Evolutionary conservation across 2,797 vertebrate genomes (phyloP).

Genomic region (Lerista edwardsae): DNA sequence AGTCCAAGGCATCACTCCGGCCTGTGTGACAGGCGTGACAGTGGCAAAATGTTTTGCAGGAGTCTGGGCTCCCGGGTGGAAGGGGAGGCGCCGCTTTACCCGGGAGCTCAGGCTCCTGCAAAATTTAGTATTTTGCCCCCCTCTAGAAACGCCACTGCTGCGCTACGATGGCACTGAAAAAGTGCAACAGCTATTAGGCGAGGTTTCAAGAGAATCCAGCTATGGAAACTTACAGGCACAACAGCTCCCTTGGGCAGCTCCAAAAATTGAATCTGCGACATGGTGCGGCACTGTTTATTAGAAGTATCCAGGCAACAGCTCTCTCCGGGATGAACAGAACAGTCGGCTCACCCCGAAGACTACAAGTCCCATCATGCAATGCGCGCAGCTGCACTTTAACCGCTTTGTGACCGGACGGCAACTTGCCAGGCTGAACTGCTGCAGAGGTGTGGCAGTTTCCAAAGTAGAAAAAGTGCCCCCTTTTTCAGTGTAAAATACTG

Average conservation of each 20-base stretch:
- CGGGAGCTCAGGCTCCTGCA: no score
- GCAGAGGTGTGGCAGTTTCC: not conserved
- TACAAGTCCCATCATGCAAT: not conserved
- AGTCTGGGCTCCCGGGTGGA: no score
- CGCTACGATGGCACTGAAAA: not conserved
- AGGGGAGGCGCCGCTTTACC: no score
- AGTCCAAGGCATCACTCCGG: no score
- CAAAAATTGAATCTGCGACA: not conserved
- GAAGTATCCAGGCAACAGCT: not conserved
- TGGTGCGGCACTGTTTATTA: not conserved
- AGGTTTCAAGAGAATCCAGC: not conserved
- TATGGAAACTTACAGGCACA: not conserved
- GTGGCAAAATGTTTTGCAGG: no score
- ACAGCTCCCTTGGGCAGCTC: not conserved
- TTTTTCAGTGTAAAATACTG: not conserved
- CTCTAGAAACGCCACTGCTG: no score
- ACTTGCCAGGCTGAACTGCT: not conserved
- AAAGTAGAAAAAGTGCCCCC: not conserved
- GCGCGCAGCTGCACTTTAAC: no score
- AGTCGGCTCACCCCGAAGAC: not conserved
- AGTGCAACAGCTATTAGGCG: not conserved
- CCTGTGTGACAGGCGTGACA: no score
- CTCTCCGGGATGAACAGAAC: not conserved
- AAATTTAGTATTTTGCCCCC: no score
- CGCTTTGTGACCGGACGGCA: not conserved